Percentiles rank a stretch among this genome's conserved stretches.
Conservation (phyloP, 64 coral and sea anemone genomes). For the Pachyseris speciosa region DNA sequence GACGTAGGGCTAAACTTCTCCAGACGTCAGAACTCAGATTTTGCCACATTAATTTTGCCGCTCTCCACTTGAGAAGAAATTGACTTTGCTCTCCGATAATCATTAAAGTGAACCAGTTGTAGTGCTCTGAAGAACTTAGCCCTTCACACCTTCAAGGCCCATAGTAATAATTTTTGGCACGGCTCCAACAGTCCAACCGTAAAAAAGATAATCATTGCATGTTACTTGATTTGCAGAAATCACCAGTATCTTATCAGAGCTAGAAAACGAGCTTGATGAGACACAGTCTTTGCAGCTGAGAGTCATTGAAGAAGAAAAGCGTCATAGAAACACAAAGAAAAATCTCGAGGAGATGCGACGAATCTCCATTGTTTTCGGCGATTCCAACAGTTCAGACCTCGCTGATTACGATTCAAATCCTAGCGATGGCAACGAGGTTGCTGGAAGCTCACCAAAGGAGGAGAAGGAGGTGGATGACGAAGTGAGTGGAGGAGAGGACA, state of each 20-base stretch:
- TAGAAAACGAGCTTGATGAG: conserved; percentile 52
- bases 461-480: conserved; percentile 5
- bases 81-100: too few relatives aligned
- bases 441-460: neutral
- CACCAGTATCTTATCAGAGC: conserved; percentile 15
- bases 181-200: too few relatives aligned
- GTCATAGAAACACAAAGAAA: conserved; percentile 36
- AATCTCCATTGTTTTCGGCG: conserved; percentile 58
- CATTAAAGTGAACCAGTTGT: too few relatives aligned
- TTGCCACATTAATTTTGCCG: too few relatives aligned
- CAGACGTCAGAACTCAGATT: too few relatives aligned
- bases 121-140: too few relatives aligned
- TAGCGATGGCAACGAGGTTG: neutral
- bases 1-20: too few relatives aligned
- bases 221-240: conserved; percentile 31
- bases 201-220: neutral
- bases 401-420: conserved; percentile 51
- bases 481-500: neutral
- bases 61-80: too few relatives aligned
- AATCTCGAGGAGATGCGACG: conserved; percentile 57
- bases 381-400: conserved; percentile 40
- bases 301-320: conserved; percentile 53
- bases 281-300: conserved; percentile 57
- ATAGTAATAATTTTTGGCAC: too few relatives aligned
- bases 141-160: too few relatives aligned